phyloP scores from a whole-genome alignment of 2,888 invertebrate genomes.

The Hirtodrosophila alboralis region DNA sequence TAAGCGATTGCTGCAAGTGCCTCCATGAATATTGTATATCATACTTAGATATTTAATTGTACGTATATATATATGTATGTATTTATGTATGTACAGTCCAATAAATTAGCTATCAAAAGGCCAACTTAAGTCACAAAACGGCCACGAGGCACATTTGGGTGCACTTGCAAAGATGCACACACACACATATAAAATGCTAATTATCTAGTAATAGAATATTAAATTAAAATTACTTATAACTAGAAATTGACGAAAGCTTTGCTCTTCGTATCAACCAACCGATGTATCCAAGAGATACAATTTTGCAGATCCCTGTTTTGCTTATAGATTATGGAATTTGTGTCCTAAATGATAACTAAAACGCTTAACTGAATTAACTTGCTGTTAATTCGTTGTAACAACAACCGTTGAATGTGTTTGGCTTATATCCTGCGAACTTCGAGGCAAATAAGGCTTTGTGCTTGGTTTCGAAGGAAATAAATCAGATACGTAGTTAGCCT shows the following conservation, averaged over 20 bases:
- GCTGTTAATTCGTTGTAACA: constrained; percentile 57
- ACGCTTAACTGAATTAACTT: constrained; percentile 2
- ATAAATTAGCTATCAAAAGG: constrained; percentile 4
- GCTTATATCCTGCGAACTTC: constrained; percentile 74
- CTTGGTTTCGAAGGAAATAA: constrained; percentile 64
- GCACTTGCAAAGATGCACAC: constrained; percentile 14
- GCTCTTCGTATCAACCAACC: constrained; percentile 38
- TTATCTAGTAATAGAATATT: constrained; percentile 9
- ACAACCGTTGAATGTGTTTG: constrained; percentile 61
- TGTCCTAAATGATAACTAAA: constrained; percentile 33
- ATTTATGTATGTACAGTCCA: constrained; percentile 1
- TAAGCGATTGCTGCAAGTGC: constrained; percentile 11
- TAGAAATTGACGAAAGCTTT: constrained; percentile 41
- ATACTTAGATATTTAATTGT: constrained; percentile 19
- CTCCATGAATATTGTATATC: background rate
- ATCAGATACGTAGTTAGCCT: constrained; percentile 83
- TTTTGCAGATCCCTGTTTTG: constrained; percentile 13
- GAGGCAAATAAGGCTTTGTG: constrained; percentile 74
- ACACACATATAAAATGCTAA: constrained; percentile 3
- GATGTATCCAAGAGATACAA: constrained; percentile 12
- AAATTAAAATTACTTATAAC: constrained; percentile 25
- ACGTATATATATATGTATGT: constrained; percentile 11
- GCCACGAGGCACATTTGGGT: constrained; percentile 1
- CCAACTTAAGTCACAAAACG: background rate
- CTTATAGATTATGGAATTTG: constrained; percentile 70